A percentile compares a stretch with the other conserved stretches of the same genome.
Evolutionary conservation across 2,888 invertebrate genomes (phyloP).

Genomic region (Tiphia femorata): DNA sequence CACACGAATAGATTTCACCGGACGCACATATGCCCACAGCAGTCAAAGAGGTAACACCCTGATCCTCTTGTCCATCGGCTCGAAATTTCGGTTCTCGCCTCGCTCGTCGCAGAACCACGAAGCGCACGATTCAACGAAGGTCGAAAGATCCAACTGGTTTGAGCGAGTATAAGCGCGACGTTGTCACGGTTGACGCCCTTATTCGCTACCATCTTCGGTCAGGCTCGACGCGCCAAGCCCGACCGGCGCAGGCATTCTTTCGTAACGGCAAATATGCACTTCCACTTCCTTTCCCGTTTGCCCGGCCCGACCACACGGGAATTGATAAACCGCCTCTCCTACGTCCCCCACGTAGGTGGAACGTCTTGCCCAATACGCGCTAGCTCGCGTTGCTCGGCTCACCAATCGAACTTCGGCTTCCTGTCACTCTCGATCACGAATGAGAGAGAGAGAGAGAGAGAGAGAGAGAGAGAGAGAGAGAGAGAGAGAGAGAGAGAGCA

Average conservation of each 20-base stretch:
- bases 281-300: constrained; percentile 39
- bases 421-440: neutral
- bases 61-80: too few species aligned
- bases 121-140: too few species aligned
- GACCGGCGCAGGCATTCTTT: constrained; percentile 41
- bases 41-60: too few species aligned
- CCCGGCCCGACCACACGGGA: constrained; percentile 22
- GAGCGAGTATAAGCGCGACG: too few species aligned
- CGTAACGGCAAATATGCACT: constrained; percentile 39
- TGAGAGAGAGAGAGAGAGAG: too few species aligned
- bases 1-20: too few species aligned
- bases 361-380: constrained; percentile 17
- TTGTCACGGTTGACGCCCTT: constrained; percentile 35
- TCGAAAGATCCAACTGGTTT: too few species aligned
- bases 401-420: neutral
- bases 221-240: too few species aligned
- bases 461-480: neutral
- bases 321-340: constrained; percentile 38
- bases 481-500: neutral
- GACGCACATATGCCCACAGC: too few species aligned
- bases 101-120: too few species aligned
- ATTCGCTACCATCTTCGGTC: constrained; percentile 49
- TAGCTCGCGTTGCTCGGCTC: neutral
- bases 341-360: constrained; percentile 38
- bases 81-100: too few species aligned